phyloP scores from a whole-genome alignment of 2,113 vertebrate genomes.

The Megalops atlanticus region DNA sequence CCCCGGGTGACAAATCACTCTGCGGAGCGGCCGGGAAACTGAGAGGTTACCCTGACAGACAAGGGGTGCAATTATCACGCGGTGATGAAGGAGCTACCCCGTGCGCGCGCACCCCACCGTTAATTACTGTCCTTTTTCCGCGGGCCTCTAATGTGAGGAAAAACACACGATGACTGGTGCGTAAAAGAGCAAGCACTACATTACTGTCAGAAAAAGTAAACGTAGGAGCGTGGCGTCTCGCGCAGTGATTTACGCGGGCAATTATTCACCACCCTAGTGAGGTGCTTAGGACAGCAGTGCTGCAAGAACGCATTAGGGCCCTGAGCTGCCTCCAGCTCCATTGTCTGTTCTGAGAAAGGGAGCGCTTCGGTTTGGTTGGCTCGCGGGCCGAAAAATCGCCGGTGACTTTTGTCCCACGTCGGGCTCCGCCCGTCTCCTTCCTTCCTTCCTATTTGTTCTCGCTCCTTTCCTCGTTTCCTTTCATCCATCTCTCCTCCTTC shows the following conservation, averaged over 20 bases:
- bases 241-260: conserved; percentile 98
- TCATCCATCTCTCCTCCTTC: no score
- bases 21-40: conserved; percentile 72
- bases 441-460: no score
- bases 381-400: no score
- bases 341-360: not conserved
- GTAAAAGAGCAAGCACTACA: conserved; percentile 99
- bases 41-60: conserved; percentile 96
- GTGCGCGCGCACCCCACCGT: conserved; percentile 83
- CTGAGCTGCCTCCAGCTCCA: not conserved
- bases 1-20: conserved; percentile 88
- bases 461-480: no score
- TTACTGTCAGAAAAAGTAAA: conserved; percentile 99
- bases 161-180: conserved; percentile 99
- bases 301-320: conserved; percentile 67
- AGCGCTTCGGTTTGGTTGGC: no score
- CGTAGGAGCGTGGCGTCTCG: conserved; percentile 83
- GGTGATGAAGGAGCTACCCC: conserved; percentile 97
- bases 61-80: conserved; percentile 98
- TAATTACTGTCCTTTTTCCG: conserved; percentile 99
- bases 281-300: conserved; percentile 85
- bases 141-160: conserved; percentile 98
- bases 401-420: no score
- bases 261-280: conserved; percentile 96
- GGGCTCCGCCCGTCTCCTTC: no score